These are phyloP conservation scores for Goniozus legneri DNA, from an alignment of 1,140 invertebrate genomes.

Conservation along the genomic window DNA sequence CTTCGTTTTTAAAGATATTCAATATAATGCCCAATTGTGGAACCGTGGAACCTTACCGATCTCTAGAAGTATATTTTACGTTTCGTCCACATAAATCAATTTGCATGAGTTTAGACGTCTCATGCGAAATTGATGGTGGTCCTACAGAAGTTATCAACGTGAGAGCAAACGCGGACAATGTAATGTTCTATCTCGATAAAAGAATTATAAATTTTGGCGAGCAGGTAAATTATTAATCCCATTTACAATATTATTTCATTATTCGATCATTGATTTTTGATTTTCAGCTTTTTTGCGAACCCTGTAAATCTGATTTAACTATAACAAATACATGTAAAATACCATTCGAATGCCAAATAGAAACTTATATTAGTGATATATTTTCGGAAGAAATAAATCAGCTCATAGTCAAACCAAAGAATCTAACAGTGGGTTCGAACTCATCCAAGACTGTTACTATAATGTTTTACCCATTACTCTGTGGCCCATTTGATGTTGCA, in stretches of 20 bases:
- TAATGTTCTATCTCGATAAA: constrained; percentile 39
- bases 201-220: constrained; percentile 43
- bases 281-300: constrained; percentile 27
- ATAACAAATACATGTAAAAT: constrained; percentile 23
- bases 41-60: constrained; percentile 41
- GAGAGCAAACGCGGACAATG: constrained; percentile 33
- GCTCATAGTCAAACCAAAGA: constrained; percentile 30
- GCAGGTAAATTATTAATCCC: constrained; percentile 26
- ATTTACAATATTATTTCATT: too few species aligned
- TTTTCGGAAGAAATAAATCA: constrained; percentile 14
- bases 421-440: background rate
- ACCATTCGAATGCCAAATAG: constrained; percentile 20
- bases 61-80: constrained; percentile 32
- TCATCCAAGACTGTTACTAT: constrained; percentile 14
- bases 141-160: constrained; percentile 36
- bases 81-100: constrained; percentile 40
- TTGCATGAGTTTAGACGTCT: constrained; percentile 15
- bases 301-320: constrained; percentile 3
- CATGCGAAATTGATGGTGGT: constrained; percentile 45
- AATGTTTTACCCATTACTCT: constrained; percentile 28
- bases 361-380: background rate
- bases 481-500: constrained; percentile 33
- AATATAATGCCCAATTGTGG: constrained; percentile 40
- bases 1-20: constrained; percentile 25
- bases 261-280: too few species aligned